Evolutionary conservation across 2,113 vertebrate genomes (phyloP), one percentile per base, ranked within the genome.

Genomic region (Orthonyx spaldingii): DNA sequence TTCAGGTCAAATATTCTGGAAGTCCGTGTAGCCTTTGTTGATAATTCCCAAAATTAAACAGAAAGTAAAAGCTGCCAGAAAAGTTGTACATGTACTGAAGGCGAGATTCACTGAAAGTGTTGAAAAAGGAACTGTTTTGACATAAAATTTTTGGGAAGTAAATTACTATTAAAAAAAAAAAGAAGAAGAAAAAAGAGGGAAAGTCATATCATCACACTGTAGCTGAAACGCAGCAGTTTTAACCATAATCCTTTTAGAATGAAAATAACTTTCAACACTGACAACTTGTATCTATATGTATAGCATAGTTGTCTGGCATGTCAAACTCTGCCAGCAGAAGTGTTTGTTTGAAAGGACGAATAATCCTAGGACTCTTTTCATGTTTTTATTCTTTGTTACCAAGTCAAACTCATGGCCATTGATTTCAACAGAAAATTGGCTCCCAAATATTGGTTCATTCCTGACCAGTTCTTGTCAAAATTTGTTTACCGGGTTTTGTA

Each of bases 231-330:
- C 44, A 68, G 24, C 24, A 63, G 19, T 47, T 94, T 83, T 33
- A 76, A 42, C 7, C 9, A 35, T 39, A 71, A 94, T 80, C 27
- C 42, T 84, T 70, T 63, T 22, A 61, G 21, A 66, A 37, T 8
- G 46, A 93, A 84, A 94, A 82, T 14, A 49, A 78, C 28, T 64
- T 90, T 72, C 63, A 84, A 32, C 33, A 53, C 30, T 84, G 84
- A 93, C 84, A 88, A 61, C 61, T 86, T 82, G 37, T 93, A 87
- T 63, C 68, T 90, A 30, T 89, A n/a, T 90, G 59, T 76, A 87
- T 53, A 78, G 75, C 19, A 57, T 15, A 70, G 56, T 16, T 76
- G 52, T 70, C 81, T 76, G 72, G 77, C 59, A 60, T 7, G 24
- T 89, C 91, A 83, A 89, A 70, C 41, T 85, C 92, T 35, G 63